These are phyloP conservation scores for Eupeodes luniger DNA, from an alignment of 2,888 invertebrate species.

Conservation along the genomic window DNA sequence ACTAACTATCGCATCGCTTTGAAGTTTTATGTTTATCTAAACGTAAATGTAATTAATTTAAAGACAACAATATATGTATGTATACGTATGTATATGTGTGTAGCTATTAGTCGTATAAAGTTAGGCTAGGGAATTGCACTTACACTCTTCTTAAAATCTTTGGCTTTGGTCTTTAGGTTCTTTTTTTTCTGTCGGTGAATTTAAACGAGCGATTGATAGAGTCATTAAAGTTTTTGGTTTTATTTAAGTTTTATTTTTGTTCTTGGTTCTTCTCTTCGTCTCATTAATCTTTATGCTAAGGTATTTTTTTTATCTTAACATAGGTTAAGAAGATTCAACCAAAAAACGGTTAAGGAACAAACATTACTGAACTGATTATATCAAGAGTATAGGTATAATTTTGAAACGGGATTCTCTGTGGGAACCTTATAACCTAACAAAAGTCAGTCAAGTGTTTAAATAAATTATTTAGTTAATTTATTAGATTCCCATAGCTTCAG, in stretches of 20 bases:
- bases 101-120: too few relatives aligned
- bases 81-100: too few relatives aligned
- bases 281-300: constrained; percentile 14
- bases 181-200: constrained; percentile 34
- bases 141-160: neutral
- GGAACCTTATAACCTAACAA: neutral
- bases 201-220: constrained; percentile 58
- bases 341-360: neutral
- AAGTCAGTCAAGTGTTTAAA: neutral
- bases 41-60: constrained; percentile 72
- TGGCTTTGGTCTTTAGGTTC: neutral
- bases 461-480: neutral
- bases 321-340: neutral
- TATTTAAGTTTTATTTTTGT: neutral
- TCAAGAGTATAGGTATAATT: too few relatives aligned
- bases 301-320: neutral
- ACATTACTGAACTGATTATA: neutral
- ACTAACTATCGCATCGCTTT: constrained; percentile 53
- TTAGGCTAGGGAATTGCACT: constrained; percentile 34
- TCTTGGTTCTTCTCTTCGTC: neutral
- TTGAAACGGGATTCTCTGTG: too few relatives aligned
- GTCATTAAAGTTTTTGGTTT: constrained; percentile 57
- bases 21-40: constrained; percentile 68
- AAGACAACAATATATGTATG: constrained; percentile 55
- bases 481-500: neutral